A percentile compares a stretch with the other conserved stretches of the same genome.
These are phyloP conservation scores for Drosophila miranda DNA, from an alignment of 1,140 invertebrate genomes.

Conservation along the genomic window DNA sequence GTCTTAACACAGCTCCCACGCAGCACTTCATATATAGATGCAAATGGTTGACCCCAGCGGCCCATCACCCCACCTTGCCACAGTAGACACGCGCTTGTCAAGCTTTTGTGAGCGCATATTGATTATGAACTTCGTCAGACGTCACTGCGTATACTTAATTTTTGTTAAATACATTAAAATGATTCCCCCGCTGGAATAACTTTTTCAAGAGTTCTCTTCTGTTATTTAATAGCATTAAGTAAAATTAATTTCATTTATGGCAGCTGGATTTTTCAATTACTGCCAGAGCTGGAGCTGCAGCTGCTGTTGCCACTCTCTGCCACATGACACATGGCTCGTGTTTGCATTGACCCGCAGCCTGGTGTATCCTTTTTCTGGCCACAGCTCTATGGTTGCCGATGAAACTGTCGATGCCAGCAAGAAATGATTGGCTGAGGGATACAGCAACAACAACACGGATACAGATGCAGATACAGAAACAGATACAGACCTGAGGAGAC, in stretches of 20 bases:
- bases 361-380: constrained; percentile 10
- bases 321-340: no score
- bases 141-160: constrained; percentile 58
- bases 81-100: constrained; percentile 39
- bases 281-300: neutral
- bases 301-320: no score
- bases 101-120: constrained; percentile 20
- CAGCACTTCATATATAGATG: constrained; percentile 29
- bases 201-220: no score
- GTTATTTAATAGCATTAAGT: constrained; percentile 4
- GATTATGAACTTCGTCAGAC: constrained; percentile 28
- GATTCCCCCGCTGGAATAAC: no score
- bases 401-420: constrained; percentile 16
- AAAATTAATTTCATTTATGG: constrained; percentile 5
- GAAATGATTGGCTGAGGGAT: neutral
- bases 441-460: no score
- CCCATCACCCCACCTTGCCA: constrained; percentile 1
- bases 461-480: no score
- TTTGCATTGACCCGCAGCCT: neutral
- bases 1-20: constrained; percentile 36
- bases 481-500: neutral
- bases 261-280: constrained; percentile 12
- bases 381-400: constrained; percentile 28
- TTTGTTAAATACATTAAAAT: constrained; percentile 8
- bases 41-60: neutral